Evolutionary conservation across 2,797 vertebrate species (phyloP), one percentile per base, ranked within the genome.

Genomic region (Liasis olivaceus): DNA sequence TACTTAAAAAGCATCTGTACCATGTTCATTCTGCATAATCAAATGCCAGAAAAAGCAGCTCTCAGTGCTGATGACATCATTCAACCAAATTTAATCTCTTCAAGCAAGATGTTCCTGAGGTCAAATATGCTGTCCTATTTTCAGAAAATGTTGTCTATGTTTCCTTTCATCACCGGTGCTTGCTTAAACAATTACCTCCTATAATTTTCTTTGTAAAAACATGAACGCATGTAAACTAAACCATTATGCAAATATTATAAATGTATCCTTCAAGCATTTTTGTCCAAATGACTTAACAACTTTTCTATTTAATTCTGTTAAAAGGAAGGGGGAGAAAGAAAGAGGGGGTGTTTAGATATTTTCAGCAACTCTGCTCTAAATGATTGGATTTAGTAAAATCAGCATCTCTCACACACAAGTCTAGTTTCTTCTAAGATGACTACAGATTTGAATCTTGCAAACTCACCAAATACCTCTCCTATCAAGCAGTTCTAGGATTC

Each of bases 51-150:
- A 85, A 91, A 89, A 93, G 92, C 94, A 91, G 93, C 91, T 60
- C 94, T 92, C 93, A 8, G 31, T 36, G 91, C 88, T 96, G 95
- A 96, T 0, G 93, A 20, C 72, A 77, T 93, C 92, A 96, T 96
- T 95, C 95, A 95, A 93, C 89, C 42, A 86, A 92, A 94, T 92
- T 88, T 92, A 77, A 69, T 91, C 31, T 9, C 84, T 95, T 92
- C 90, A 96, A 94, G 88, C 92, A 94, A 88, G 47, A 66, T 88
- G 89, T 84, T 93, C 66, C 91, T 84, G 84, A 56, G 94, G 47
- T 91, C 84, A 88, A 94, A 95, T 66, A 88, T 60, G 92, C 93
- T 42, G 66, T 24, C 91, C 90, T 89, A 2, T 92, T 95, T 94
- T 87, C 92, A 93, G 94, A 95, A 88, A 93, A 92, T 8, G 2